Percentiles rank a stretch among this genome's conserved stretches.
Evolutionary conservation across 2,113 vertebrate species (phyloP).

Genomic region (Theropithecus gelada): DNA sequence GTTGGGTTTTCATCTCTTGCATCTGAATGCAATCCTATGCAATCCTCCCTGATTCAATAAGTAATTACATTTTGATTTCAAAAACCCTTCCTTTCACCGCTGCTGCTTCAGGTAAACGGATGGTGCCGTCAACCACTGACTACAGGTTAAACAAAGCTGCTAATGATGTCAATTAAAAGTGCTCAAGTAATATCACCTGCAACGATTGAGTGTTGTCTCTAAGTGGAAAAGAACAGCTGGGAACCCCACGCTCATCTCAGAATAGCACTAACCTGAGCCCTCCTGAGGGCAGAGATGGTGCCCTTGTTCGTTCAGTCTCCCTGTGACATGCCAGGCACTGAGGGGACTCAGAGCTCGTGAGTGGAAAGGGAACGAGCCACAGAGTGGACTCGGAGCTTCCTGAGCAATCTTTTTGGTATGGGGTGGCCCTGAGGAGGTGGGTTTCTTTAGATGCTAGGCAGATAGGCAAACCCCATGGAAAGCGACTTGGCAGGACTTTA

Average conservation of each 20-base stretch:
- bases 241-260: neutral
- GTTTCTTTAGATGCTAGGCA: fast-evolving
- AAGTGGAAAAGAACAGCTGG: neutral
- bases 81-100: neutral
- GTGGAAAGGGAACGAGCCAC: too few relatives aligned
- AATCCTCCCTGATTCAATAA: constrained; percentile 42
- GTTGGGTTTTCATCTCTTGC: neutral
- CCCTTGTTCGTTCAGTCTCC: neutral
- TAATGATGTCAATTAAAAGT: neutral
- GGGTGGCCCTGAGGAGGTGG: fast-evolving
- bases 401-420: neutral
- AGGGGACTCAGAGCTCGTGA: neutral
- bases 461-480: neutral
- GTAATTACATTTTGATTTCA: constrained; percentile 49
- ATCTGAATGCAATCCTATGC: constrained; percentile 40
- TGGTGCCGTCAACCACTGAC: neutral
- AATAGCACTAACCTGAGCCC: neutral
- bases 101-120: neutral
- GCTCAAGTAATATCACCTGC: neutral
- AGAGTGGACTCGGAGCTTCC: fast-evolving
- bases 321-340: fast-evolving
- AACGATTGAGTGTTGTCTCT: fast-evolving
- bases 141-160: neutral
- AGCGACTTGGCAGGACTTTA: neutral
- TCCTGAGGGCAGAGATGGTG: neutral